Conservation (phyloP, 2,888 invertebrate genomes). For the Sminthurides aquaticus region DNA sequence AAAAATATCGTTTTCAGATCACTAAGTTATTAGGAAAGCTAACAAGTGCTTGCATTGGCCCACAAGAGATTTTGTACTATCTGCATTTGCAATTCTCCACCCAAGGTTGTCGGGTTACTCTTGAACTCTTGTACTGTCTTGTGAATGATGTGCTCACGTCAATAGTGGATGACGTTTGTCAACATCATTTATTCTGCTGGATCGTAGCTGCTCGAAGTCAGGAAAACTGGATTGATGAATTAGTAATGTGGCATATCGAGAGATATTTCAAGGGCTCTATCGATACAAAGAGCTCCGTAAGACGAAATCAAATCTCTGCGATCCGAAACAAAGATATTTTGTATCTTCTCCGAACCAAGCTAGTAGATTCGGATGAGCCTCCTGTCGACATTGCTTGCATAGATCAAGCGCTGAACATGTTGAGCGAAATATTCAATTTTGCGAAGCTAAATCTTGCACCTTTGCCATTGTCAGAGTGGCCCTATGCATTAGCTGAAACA, state of each 20-base stretch:
- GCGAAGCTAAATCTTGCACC: constrained; percentile 4
- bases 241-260: constrained; percentile 39
- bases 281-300: constrained; percentile 30
- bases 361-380: constrained; percentile 14
- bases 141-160: not conserved
- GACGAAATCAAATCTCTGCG: constrained; percentile 31
- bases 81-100: not conserved
- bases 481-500: not conserved
- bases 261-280: constrained; percentile 33
- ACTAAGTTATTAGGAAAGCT: not conserved
- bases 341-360: constrained; percentile 30
- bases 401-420: constrained; percentile 26
- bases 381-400: constrained; percentile 5
- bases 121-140: not conserved
- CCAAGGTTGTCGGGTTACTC: not conserved
- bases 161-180: not conserved
- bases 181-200: constrained; percentile 23
- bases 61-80: not conserved
- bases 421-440: constrained; percentile 31
- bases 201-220: constrained; percentile 38
- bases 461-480: not conserved
- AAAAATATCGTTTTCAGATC: too few relatives aligned
- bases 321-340: constrained; percentile 36
- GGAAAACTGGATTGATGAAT: constrained; percentile 38
- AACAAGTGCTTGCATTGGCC: not conserved